Evolutionary conservation across 2,113 vertebrate genomes (phyloP).

Genomic region (Petromus typicus): DNA sequence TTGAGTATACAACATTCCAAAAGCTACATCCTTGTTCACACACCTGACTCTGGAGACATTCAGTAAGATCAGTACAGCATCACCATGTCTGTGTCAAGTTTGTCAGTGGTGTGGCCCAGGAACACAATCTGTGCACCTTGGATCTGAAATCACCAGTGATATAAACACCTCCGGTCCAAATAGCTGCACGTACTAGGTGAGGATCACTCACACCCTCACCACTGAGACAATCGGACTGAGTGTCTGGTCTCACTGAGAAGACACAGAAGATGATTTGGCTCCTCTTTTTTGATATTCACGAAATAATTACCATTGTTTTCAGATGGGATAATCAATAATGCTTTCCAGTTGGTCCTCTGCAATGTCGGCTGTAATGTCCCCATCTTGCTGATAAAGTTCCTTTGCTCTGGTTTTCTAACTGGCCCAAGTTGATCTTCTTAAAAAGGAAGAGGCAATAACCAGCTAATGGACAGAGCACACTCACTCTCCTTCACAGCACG

Average conservation of each 20-base stretch:
- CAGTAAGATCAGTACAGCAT: neutral
- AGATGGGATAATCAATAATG: slow-evolving; percentile 62
- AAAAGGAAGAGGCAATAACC: slow-evolving; percentile 52
- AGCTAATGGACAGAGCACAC: slow-evolving; percentile 66
- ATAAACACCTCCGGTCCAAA: neutral
- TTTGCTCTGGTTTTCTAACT: slow-evolving; percentile 69
- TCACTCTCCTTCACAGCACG: slow-evolving; percentile 53
- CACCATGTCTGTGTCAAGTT: neutral
- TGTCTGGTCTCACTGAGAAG: no score
- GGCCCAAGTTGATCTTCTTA: slow-evolving; percentile 58
- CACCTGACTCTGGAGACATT: neutral
- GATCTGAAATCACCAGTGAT: neutral
- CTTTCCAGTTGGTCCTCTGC: slow-evolving; percentile 59
- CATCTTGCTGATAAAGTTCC: slow-evolving; percentile 52
- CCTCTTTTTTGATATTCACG: slow-evolving; percentile 30
- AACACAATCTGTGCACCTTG: neutral
- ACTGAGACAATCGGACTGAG: no score
- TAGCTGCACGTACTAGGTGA: neutral
- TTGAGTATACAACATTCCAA: neutral
- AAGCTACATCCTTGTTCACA: neutral
- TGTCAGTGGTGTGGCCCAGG: neutral
- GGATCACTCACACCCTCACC: neutral
- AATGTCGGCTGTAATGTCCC: slow-evolving; percentile 63
- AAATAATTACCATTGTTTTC: slow-evolving; percentile 60
- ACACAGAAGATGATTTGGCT: neutral